Evolutionary conservation across 2,888 invertebrate species (phyloP), one percentile per base, ranked within the genome.

Genomic region (Ichneumoninae sp.): DNA sequence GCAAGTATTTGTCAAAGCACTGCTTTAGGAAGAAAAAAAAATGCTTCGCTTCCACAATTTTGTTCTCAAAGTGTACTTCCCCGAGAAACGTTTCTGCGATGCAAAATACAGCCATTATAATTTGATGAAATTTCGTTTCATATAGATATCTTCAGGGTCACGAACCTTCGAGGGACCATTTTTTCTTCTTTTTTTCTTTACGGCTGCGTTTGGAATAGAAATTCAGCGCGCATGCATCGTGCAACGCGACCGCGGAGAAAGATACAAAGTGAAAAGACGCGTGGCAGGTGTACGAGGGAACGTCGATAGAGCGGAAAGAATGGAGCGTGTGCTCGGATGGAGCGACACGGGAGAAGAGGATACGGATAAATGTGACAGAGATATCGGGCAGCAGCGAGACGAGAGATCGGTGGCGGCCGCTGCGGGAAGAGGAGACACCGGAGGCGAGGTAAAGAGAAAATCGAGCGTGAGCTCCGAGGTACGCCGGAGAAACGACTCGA

Each of bases 361-460:
- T 60, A 76, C 1, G 63, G 36, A 47, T 40, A 52, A 80, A 71
- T 75, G 79, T 69, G 78, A 83, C 83, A 75, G 75, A 83, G 75
- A 83, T 83, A 80, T 80, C 22, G 22, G 44, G 44, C 75, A 83
- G 79, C 60, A 50, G 68, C 68, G 71, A 68, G 57, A 71, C 77
- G 83, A 74, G 69, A 69, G 63, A 83, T 70, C 57, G 60, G 60
- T 44, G 65, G 57, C 30, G 63, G 40, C 71, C 47, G 76, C 71
- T 50, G 57, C 44, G 76, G 52, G 54, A 73, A 71, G 79, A 65
- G 57, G 71, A 80, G 33, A 75, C 75, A 54, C 65, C 22, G 52
- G 70, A 63, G 77, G 33, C 40, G 74, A 74, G 44, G 65, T 33
- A 70, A 79, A 79, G 83, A 75, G 79, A 83, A 83, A 83, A 83